phyloP scores from a whole-genome alignment of 2,888 invertebrate genomes.

The Ophraella communa region DNA sequence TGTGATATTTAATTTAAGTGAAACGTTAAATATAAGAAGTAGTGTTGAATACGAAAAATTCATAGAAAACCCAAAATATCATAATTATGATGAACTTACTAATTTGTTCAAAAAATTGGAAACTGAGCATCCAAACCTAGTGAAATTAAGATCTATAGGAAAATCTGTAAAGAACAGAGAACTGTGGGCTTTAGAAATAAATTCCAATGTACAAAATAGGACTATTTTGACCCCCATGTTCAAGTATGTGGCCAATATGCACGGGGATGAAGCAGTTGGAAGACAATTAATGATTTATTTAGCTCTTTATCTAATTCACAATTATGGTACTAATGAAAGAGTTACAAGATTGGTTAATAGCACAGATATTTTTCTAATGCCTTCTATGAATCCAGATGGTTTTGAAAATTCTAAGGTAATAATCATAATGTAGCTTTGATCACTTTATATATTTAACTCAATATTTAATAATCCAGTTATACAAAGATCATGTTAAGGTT shows the following conservation, averaged over 20 bases:
- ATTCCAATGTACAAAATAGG: conserved; percentile 68
- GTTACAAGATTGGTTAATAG: conserved; percentile 80
- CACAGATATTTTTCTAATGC: conserved; percentile 95
- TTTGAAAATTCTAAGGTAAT: conserved; percentile 81
- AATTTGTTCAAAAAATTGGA: conserved; percentile 69
- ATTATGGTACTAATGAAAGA: conserved; percentile 73
- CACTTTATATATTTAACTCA: no score
- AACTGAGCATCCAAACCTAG: conserved; percentile 71
- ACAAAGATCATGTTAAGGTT: no score
- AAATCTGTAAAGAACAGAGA: conserved; percentile 82
- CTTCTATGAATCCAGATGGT: conserved; percentile 97
- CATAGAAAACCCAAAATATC: conserved; percentile 68
- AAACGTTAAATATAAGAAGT: conserved; percentile 30
- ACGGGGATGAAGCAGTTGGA: conserved; percentile 90
- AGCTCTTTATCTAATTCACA: conserved; percentile 81
- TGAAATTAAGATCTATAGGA: conserved; percentile 79
- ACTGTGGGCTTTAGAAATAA: conserved; percentile 82
- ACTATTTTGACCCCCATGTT: conserved; percentile 82
- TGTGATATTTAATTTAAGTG: conserved; percentile 40
- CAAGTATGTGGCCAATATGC: conserved; percentile 96
- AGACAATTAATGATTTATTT: conserved; percentile 83
- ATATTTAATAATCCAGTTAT: no score
- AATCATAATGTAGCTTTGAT: background rate
- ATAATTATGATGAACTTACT: conserved; percentile 74
- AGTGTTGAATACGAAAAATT: conserved; percentile 63